A percentile compares a stretch with the other conserved stretches of the same genome.
Evolutionary conservation across 2,888 invertebrate genomes (phyloP).

Genomic region (Chymomyza amoena): DNA sequence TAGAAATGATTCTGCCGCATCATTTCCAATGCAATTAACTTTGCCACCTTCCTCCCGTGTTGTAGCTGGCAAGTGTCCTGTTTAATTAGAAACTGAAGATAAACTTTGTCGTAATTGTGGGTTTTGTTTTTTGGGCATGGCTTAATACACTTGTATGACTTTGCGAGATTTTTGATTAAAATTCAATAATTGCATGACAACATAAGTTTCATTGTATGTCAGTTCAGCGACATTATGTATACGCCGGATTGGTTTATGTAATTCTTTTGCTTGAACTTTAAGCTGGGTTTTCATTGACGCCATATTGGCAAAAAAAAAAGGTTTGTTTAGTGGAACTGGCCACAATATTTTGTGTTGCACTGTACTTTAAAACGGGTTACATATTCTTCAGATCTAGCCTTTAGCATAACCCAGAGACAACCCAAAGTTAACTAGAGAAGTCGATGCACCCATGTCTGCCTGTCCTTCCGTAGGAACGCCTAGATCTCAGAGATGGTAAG

Average conservation of each 20-base stretch:
- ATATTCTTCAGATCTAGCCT: too few relatives aligned
- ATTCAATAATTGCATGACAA: constrained; percentile 69
- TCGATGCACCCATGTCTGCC: too few relatives aligned
- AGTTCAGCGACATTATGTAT: constrained; percentile 8
- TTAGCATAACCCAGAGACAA: too few relatives aligned
- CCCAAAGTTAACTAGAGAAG: too few relatives aligned
- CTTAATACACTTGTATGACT: constrained; percentile 42
- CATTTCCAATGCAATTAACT: constrained; percentile 68
- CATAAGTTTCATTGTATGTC: constrained; percentile 49
- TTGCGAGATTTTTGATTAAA: constrained; percentile 66
- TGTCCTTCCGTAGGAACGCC: too few relatives aligned
- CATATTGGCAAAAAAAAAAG: too few relatives aligned
- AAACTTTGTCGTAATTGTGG: not conserved
- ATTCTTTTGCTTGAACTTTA: not conserved
- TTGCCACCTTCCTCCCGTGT: constrained; percentile 7
- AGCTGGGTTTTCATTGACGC: not conserved
- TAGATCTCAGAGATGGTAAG: too few relatives aligned
- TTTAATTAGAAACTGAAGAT: constrained; percentile 48
- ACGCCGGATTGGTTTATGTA: not conserved
- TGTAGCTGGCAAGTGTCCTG: constrained; percentile 24
- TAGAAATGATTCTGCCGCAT: constrained; percentile 65
- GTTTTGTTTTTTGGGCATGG: constrained; percentile 7
- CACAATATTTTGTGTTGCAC: too few relatives aligned
- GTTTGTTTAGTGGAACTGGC: too few relatives aligned
- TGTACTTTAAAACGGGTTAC: too few relatives aligned